Base-by-base conservation (phyloP, 2,113 vertebrate genomes). In the Calidris pugnax region DNA sequence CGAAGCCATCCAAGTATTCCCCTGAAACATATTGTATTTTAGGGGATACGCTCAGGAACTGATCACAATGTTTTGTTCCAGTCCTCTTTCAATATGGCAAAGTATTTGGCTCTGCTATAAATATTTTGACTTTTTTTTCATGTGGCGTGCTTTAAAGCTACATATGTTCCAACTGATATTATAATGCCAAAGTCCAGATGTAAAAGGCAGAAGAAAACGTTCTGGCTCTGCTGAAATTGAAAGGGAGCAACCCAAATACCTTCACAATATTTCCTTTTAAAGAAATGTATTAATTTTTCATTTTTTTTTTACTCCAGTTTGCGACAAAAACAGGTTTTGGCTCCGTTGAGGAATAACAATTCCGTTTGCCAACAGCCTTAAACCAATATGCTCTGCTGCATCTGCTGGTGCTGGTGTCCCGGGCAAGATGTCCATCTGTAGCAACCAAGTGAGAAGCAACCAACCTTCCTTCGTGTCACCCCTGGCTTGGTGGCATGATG, bases 381-480 rank as follows among this genome's bases (percentile, higher is more conserved):
- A 69, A 13, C 24, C 51, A 43, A 81, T 9, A 9, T 1, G 30
- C 50, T 62, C n/a, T 10, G 15, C 48, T 10, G 7, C 19, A 1
- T 9, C 50, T 64, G 68, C 50, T 24, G 24, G 10, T 4, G 10
- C 64, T 53, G 74, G 22, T 15, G 27, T n/a, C 24, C 19, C 66
- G 15, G 74, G 57, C 67, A 35, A 30, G 57, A 48, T 7, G 3
- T 9, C 66, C 75, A 14, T 39, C 15, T n/a, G 67, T 10, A 28
- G 66, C 66, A 16, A 47, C n/a, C 10, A 3, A 47, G 48, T 1
- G 19, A 55, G 47, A 55, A 47, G n/a, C 28, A 48, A 47, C 2
- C n/a, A 8, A 6, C 75, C 22, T 43, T 69, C 45, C 10, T 11
- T 16, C 2, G 1, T 3, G 2, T 3, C 26, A 32, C 6, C 47